A percentile compares a stretch with the other conserved stretches of the same genome.
Conservation (phyloP, 1,140 invertebrate species). For the Araneus ventricosus region DNA sequence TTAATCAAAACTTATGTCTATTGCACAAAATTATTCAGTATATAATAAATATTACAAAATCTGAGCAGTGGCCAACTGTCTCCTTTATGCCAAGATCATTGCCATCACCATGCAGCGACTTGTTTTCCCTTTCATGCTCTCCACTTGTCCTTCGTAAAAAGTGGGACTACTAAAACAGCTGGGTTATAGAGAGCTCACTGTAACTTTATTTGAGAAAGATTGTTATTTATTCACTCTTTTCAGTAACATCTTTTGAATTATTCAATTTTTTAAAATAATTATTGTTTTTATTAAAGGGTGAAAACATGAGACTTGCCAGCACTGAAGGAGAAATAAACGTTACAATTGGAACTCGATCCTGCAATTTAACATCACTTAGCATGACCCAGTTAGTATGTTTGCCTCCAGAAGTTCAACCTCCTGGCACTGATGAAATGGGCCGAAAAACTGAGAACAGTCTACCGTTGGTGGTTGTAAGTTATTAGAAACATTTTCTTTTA, state of each 20-base stretch:
- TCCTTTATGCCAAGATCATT: no score
- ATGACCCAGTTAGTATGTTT: conserved; percentile 93
- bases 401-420: conserved; percentile 91
- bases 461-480: conserved; percentile 91
- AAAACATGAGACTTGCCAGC: conserved; percentile 93
- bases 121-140: no score
- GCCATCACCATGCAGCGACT: no score
- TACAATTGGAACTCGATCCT: conserved; percentile 91
- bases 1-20: no score
- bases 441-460: conserved; percentile 87
- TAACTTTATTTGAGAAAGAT: no score
- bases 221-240: background rate
- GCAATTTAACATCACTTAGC: conserved; percentile 96
- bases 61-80: no score
- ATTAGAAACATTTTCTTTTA: background rate
- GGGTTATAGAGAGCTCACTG: no score
- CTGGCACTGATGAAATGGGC: conserved; percentile 91
- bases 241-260: background rate
- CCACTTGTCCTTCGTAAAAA: no score
- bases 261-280: background rate
- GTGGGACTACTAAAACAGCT: no score
- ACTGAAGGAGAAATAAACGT: conserved; percentile 96
- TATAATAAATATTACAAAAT: no score
- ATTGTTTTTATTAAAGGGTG: conserved; percentile 83
- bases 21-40: no score